Evolutionary conservation across 2,113 vertebrate genomes (phyloP), one percentile per base, ranked within the genome.

Genomic region (Struthidea cinerea): DNA sequence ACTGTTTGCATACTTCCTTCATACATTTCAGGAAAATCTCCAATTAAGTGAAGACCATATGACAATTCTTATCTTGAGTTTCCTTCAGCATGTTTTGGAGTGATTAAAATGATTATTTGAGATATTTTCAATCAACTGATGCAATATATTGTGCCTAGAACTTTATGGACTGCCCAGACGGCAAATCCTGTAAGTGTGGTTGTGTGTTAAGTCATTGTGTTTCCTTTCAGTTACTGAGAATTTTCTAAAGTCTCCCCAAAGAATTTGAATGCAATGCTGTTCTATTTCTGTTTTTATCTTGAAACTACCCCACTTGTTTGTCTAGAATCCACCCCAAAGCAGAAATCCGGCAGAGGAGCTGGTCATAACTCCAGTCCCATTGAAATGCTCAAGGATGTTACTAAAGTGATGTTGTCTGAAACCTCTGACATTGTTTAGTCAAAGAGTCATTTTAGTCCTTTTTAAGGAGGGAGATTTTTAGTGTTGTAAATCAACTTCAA

Each of bases 1-100:
- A 93, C 93, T 97, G 77, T 97, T 98, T 98, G 97, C 97, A 96
- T 96, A 93, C 89, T 97, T 89, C 84, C 90, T 97, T 96, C 96
- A 87, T 97, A 91, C 30, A 50, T 93, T 97, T 96, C 96, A 95
- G 94, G 87, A 97, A 97, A 98, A 96, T 96, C 94, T 98, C 97
- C 97, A 97, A 97, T 98, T 98, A 98, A 94, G 79, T 87, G 68
- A 97, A 97, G 97, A 94, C 64, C 63, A 61, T 92, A 89, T 93
- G 96, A 97, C 93, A 95, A 82, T 91, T 96, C 81, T 87, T 95
- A 96, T n/a, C 30, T 69, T 91, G 63, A 87, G 24, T 94, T 96
- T 90, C 87, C 67, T 84, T 92, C 77, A 96, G 87, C 82, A 83
- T 93, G 79, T 97, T 97, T 94, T 97, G 78, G 75, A 96, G 82